Conservation (phyloP, 2,888 invertebrate species). For the Noctua janthe region DNA sequence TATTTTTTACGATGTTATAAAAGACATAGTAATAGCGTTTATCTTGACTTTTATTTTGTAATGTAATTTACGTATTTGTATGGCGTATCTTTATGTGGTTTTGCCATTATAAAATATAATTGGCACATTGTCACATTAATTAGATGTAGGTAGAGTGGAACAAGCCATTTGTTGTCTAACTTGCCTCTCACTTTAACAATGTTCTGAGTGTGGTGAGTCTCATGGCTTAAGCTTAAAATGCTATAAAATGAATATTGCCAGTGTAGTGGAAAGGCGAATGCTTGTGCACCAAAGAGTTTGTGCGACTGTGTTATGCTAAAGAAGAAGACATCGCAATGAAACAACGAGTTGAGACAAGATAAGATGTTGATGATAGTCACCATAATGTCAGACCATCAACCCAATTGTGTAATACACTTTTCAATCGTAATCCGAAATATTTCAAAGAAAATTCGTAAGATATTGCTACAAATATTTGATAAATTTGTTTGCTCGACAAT, state of each 20-base stretch:
- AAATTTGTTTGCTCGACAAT: neutral
- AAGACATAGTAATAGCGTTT: neutral
- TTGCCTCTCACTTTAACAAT: neutral
- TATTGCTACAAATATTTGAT: neutral
- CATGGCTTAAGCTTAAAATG: too few species aligned
- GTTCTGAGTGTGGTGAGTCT: neutral
- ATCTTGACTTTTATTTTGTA: slow-evolving; percentile 23
- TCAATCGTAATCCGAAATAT: neutral
- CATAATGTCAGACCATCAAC: neutral
- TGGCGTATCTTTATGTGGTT: slow-evolving; percentile 21
- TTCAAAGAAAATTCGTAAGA: neutral
- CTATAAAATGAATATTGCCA: too few species aligned
- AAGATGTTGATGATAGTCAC: neutral
- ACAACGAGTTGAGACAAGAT: neutral
- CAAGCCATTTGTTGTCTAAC: too few species aligned
- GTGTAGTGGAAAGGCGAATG: too few species aligned
- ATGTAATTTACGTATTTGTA: slow-evolving; percentile 19
- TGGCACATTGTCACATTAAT: neutral
- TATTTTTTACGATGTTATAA: slow-evolving; percentile 20
- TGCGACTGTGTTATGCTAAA: too few species aligned
- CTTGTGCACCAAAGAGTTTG: too few species aligned
- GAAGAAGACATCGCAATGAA: too few species aligned
- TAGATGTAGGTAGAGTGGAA: neutral
- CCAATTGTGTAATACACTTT: neutral
- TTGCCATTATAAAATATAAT: neutral